These are phyloP conservation scores for Scaeva pyrastri DNA, from an alignment of 2,888 invertebrate genomes.

Conservation along the genomic window DNA sequence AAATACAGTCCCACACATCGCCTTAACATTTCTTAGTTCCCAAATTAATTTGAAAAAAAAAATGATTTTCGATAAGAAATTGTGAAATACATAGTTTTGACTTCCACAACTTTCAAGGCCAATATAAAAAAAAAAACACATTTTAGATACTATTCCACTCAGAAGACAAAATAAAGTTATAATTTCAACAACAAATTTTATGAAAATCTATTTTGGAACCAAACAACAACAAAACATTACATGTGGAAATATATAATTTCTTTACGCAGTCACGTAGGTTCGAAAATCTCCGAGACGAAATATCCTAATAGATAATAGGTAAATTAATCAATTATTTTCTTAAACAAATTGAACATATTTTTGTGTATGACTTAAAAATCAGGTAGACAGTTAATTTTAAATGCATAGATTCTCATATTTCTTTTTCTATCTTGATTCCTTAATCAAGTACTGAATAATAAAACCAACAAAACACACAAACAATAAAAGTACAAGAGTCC, in stretches of 20 bases:
- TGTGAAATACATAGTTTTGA: slow-evolving; percentile 2
- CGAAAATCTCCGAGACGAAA: background rate
- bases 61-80: background rate
- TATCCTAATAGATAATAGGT: too few relatives aligned
- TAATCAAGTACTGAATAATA: background rate
- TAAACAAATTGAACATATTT: background rate
- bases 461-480: slow-evolving; percentile 3
- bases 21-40: background rate
- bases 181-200: background rate
- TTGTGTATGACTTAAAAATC: background rate
- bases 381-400: background rate
- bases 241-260: background rate
- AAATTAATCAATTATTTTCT: background rate
- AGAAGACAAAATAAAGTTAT: background rate
- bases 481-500: slow-evolving; percentile 19
- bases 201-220: slow-evolving; percentile 3
- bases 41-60: background rate
- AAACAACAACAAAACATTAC: background rate
- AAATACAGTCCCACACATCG: background rate
- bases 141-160: background rate
- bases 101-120: background rate
- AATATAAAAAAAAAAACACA: background rate
- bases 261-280: background rate
- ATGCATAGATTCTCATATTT: too few relatives aligned
- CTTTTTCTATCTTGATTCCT: background rate